These are phyloP conservation scores for Chrysocyon brachyurus DNA, from an alignment of 2,797 vertebrate species.

Conservation along the genomic window DNA sequence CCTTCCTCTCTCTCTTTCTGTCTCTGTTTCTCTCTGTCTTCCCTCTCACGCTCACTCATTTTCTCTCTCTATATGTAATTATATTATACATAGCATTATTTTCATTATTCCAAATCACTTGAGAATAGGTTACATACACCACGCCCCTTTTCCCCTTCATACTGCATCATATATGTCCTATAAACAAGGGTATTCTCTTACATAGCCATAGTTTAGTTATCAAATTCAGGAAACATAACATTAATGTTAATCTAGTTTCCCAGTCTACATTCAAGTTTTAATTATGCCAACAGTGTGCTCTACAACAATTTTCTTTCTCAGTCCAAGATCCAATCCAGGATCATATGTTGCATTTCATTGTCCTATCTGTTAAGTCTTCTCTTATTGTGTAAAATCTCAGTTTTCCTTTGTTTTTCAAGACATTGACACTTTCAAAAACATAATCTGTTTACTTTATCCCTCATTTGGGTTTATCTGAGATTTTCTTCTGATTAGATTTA, in stretches of 20 bases:
- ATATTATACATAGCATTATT: background rate
- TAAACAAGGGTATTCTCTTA: background rate
- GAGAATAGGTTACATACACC: background rate
- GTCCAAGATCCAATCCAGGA: background rate
- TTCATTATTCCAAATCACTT: constrained; percentile 23
- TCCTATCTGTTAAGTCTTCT: constrained; percentile 7
- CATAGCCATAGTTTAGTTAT: background rate
- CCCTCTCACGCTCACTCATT: background rate
- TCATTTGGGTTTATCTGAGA: background rate
- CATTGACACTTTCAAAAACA: background rate
- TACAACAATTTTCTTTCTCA: background rate
- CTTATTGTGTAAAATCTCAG: constrained; percentile 10
- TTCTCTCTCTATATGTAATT: background rate
- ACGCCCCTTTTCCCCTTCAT: background rate
- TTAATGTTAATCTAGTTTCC: background rate
- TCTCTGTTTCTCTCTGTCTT: background rate
- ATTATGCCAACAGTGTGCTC: background rate
- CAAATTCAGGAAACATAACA: background rate
- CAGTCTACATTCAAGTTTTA: background rate
- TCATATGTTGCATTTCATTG: background rate
- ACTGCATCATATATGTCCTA: background rate
- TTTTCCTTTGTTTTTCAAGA: constrained; percentile 25
- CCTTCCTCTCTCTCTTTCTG: background rate
- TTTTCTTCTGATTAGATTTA: background rate
- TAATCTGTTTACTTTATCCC: background rate